Evolutionary conservation across 2,797 vertebrate species (phyloP).

Genomic region (Enteromius anoplus): DNA sequence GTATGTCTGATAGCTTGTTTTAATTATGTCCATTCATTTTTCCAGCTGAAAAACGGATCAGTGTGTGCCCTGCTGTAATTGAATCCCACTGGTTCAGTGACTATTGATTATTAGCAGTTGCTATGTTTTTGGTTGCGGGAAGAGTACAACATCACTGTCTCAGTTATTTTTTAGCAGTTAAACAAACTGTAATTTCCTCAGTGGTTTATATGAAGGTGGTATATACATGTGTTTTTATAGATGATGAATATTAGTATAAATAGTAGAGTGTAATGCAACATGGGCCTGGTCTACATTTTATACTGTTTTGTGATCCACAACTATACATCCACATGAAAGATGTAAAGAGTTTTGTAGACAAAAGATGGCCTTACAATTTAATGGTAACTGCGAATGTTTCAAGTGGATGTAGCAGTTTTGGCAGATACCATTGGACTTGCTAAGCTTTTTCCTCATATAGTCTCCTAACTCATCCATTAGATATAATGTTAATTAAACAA

Average conservation of each 20-base stretch:
- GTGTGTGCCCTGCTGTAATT: background rate
- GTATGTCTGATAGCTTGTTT: background rate
- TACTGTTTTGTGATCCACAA: slow-evolving; percentile 7
- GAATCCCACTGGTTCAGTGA: background rate
- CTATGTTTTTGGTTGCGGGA: background rate
- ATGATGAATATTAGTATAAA: background rate
- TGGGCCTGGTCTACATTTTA: slow-evolving; percentile 35
- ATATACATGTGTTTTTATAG: slow-evolving; percentile 7
- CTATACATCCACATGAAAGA: slow-evolving; percentile 51
- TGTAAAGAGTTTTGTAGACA: background rate
- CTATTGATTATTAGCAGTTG: slow-evolving; percentile 4
- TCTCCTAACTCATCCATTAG: slow-evolving; percentile 18
- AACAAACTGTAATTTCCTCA: background rate
- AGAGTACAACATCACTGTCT: background rate
- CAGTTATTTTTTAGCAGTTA: background rate
- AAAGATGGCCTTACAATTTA: background rate
- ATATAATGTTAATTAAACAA: background rate
- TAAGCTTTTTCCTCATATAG: slow-evolving; percentile 20
- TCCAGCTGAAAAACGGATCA: background rate
- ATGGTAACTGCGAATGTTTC: slow-evolving; percentile 31
- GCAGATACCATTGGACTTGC: slow-evolving; percentile 18
- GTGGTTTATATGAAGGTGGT: background rate
- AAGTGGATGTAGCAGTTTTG: slow-evolving; percentile 47
- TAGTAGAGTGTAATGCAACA: slow-evolving; percentile 44
- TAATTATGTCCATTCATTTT: slow-evolving; percentile 32